Conservation (phyloP, 2,888 invertebrate genomes). For the Rhyacophila evoluta region DNA sequence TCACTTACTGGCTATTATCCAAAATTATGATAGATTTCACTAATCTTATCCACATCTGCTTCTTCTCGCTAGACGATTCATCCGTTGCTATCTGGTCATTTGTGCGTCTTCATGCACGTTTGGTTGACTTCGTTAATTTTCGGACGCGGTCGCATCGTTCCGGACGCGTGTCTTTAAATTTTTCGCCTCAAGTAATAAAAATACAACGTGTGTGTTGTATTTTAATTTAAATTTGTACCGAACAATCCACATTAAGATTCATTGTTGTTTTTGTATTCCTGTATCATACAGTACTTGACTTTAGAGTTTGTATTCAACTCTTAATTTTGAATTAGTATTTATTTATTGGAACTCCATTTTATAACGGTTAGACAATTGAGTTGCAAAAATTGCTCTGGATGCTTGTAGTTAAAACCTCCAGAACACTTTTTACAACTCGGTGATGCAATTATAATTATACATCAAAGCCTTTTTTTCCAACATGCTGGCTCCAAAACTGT, state of each 20-base stretch:
- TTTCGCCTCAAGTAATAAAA: neutral
- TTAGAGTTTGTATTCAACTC: too few species aligned
- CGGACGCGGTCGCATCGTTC: neutral
- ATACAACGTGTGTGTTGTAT: neutral
- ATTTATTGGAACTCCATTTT: too few species aligned
- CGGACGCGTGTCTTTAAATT: constrained; percentile 3
- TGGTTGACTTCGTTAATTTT: constrained; percentile 18
- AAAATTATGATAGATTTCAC: neutral
- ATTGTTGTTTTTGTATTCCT: neutral
- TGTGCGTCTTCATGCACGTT: constrained; percentile 3
- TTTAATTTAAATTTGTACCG: neutral
- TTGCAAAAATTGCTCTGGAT: too few species aligned
- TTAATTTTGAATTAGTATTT: too few species aligned
- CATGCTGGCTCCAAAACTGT: too few species aligned
- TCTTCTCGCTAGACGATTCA: constrained; percentile 6
- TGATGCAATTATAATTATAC: too few species aligned
- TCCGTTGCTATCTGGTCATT: constrained; percentile 39
- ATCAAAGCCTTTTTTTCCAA: too few species aligned
- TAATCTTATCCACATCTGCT: neutral
- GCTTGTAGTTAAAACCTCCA: too few species aligned
- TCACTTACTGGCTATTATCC: too few species aligned
- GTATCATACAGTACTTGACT: too few species aligned
- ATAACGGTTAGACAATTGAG: too few species aligned
- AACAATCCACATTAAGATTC: neutral
- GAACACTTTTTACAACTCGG: too few species aligned